Percentiles rank a stretch among this genome's conserved stretches.
Evolutionary conservation across 2,797 vertebrate species (phyloP).

Genomic region (Carapus acus): DNA sequence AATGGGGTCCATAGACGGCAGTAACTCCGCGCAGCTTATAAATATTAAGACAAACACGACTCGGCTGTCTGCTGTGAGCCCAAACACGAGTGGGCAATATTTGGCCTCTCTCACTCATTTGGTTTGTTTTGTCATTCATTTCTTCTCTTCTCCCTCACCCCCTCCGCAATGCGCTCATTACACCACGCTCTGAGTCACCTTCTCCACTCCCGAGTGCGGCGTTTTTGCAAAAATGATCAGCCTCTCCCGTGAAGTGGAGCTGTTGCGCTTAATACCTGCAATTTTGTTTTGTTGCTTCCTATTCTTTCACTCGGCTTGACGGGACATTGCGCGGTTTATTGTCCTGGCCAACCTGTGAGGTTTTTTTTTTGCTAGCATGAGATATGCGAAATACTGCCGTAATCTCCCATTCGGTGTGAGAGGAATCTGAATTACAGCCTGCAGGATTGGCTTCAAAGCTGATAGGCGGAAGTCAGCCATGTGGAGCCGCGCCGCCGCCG

Average conservation of each 20-base stretch:
- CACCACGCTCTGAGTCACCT: conserved; percentile 12
- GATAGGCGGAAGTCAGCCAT: conserved; percentile 18
- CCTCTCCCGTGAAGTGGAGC: background rate
- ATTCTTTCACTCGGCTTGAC: background rate
- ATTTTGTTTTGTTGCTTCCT: background rate
- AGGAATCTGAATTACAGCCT: conserved; percentile 16
- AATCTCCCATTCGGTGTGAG: conserved; percentile 9
- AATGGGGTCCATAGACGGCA: conserved; percentile 34
- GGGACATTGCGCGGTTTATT: background rate
- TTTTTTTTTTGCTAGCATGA: conserved; percentile 22
- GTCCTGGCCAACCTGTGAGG: background rate
- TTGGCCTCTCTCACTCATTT: background rate
- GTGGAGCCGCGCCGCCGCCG: conserved; percentile 13
- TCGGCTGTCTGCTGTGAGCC: conserved; percentile 19
- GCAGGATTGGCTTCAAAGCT: conserved; percentile 17
- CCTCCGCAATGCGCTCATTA: conserved; percentile 13
- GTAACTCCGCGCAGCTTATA: conserved; percentile 22
- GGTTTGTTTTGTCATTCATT: background rate
- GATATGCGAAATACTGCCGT: conserved; percentile 4
- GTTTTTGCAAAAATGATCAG: conserved; percentile 4
- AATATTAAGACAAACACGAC: conserved; percentile 44
- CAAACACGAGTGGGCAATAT: background rate
- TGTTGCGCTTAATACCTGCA: conserved; percentile 2
- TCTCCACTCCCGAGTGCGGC: background rate
- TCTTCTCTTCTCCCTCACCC: conserved; percentile 9